Base-by-base conservation (phyloP, 2,113 vertebrate species). In the Nestor notabilis region DNA sequence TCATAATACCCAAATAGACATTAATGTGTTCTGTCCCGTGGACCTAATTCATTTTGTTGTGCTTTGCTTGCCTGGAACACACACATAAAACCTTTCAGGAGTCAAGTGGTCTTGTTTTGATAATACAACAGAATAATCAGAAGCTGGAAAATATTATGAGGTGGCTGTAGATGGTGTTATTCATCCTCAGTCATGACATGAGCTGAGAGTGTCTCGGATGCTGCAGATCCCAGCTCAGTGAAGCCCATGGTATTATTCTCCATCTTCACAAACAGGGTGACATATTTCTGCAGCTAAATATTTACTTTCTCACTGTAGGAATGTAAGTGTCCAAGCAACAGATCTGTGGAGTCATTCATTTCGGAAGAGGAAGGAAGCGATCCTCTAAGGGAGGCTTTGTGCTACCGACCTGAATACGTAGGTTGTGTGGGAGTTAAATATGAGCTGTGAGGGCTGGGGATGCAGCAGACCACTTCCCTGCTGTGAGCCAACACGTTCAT, bases 361-460 rank as follows among this genome's bases (percentile, higher is more conserved):
- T 93, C 7, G 14, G 41, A 83, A 87, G 64, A 41, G 58, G 90
- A 96, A 97, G 83, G 39, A 96, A 96, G n/a, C 19, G 6, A 83
- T 88, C 66, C 91, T 97, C 75, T 82, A 70, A 90, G 78, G 69
- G 71, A 89, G 69, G 88, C 85, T 93, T 86, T 95, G 76, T 95
- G 55, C 91, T 72, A 63, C 25, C 14, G 13, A 82, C 89, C 71
- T 91, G 75, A 97, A 97, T 95, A 71, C 1, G 0, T 89, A 92
- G 80, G 90, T 91, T 95, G 58, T 95, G 83, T 95, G 71, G 85
- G 35, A 95, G 80, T 91, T 97, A 97, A 96, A 95, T 83, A 97
- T 2, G 37, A 97, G 79, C 83, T 85, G 39, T 88, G 86, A 95
- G 94, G 89, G 58, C 90, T 65, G 72, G 85, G 79, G 71, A 88